Percentiles rank a stretch among this genome's conserved stretches.
Conservation (phyloP, 2,113 vertebrate genomes). For the Apodemus sylvaticus region DNA sequence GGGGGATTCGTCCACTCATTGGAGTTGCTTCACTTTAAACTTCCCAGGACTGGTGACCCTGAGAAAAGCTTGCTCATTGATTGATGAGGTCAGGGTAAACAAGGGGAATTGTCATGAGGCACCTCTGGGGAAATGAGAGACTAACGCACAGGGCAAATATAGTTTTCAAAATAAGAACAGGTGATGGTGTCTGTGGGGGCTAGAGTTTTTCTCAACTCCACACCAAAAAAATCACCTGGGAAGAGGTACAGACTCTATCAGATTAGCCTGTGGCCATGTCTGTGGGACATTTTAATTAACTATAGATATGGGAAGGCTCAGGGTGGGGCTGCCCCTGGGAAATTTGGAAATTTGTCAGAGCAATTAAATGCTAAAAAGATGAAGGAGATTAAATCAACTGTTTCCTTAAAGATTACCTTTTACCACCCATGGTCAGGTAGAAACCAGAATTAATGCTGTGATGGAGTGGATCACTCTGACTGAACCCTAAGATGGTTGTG, state of each 20-base stretch:
- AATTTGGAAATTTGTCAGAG: conserved; percentile 76
- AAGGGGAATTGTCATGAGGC: neutral
- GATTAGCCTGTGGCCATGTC: neutral
- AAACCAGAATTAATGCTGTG: conserved; percentile 76
- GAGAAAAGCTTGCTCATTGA: neutral
- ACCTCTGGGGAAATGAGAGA: neutral
- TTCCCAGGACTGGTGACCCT: no score
- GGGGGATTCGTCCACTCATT: neutral
- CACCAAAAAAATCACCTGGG: neutral
- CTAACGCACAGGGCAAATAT: neutral
- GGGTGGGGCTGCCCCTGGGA: neutral
- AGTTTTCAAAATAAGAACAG: neutral
- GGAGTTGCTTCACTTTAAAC: neutral
- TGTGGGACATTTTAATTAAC: neutral
- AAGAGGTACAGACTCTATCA: neutral
- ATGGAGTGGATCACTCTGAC: conserved; percentile 60
- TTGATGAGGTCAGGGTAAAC: neutral
- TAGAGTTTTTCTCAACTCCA: neutral
- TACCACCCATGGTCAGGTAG: conserved; percentile 79
- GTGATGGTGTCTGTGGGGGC: neutral
- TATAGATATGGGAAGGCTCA: neutral
- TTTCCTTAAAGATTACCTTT: conserved; percentile 80
- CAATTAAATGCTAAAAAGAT: conserved; percentile 83
- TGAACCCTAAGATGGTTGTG: conserved; percentile 18
- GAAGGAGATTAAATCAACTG: conserved; percentile 72